phyloP scores from a whole-genome alignment of 2,113 vertebrate species.

The Macaca nemestrina region DNA sequence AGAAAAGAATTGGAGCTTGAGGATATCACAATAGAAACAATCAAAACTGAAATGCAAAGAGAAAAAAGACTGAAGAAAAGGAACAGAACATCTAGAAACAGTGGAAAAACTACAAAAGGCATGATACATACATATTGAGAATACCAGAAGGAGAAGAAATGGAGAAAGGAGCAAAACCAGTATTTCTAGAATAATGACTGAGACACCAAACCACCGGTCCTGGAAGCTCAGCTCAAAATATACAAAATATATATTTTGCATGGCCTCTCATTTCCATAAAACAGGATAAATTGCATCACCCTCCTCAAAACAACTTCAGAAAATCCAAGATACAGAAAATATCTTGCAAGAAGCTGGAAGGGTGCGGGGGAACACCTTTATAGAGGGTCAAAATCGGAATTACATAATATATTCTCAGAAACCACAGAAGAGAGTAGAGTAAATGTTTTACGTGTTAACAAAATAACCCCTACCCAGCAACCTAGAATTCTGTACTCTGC shows the following conservation, averaged over 20 bases:
- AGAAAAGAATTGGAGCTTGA: not conserved
- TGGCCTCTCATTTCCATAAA: not conserved
- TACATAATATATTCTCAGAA: not conserved
- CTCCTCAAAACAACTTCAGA: too few species aligned
- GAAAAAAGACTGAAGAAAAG: not conserved
- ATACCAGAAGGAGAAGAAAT: not conserved
- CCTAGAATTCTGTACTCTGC: not conserved
- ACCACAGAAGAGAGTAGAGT: not conserved
- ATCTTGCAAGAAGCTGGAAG: not conserved
- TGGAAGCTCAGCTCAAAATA: not conserved
- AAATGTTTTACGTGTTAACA: not conserved
- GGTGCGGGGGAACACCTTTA: not conserved
- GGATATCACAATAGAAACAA: not conserved
- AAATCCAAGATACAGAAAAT: not conserved
- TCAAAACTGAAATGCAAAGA: not conserved
- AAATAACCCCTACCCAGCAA: not conserved
- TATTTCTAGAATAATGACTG: not conserved
- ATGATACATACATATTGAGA: not conserved
- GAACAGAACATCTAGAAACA: not conserved
- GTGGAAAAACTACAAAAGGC: not conserved
- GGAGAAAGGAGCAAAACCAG: not conserved
- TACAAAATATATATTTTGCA: too few species aligned
- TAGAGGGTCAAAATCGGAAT: not conserved
- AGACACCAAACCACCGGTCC: not conserved
- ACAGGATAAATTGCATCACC: not conserved